phyloP scores from a whole-genome alignment of 1,140 invertebrate species.

The Bombus cullumanus region DNA sequence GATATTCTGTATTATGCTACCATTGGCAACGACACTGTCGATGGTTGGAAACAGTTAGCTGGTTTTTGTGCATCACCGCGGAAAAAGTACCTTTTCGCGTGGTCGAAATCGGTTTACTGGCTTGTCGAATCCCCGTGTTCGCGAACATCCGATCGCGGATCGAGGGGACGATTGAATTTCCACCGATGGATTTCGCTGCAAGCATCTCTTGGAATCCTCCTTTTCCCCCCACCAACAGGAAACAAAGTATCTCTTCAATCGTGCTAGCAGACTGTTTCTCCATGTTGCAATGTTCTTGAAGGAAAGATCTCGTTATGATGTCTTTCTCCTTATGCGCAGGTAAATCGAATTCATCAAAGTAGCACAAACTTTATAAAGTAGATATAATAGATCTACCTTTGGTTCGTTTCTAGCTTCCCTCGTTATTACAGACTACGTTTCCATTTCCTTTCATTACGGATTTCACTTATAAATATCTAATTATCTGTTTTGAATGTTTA shows the following conservation, averaged over 20 bases:
- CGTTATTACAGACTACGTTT: background rate
- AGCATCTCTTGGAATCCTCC: background rate
- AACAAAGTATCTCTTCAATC: background rate
- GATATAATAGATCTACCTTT: background rate
- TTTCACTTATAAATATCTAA: no score
- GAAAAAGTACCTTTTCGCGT: background rate
- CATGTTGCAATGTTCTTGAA: background rate
- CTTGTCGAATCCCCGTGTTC: constrained; percentile 9
- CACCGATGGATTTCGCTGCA: constrained; percentile 5
- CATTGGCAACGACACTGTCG: no score
- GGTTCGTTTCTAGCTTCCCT: background rate
- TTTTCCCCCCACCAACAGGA: background rate
- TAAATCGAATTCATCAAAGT: background rate
- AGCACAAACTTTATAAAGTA: background rate
- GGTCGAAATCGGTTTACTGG: constrained; percentile 18
- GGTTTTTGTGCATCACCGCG: background rate
- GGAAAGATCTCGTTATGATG: background rate
- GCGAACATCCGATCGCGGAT: constrained; percentile 3
- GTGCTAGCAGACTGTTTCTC: background rate
- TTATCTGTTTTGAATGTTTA: no score
- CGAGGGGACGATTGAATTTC: constrained; percentile 22
- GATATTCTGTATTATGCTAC: no score
- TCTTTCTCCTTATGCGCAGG: background rate
- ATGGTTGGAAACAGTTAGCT: background rate
- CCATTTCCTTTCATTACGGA: no score